Evolutionary conservation across 2,888 invertebrate genomes (phyloP), one percentile per base, ranked within the genome.

Genomic region (Melinaea marsaeus): DNA sequence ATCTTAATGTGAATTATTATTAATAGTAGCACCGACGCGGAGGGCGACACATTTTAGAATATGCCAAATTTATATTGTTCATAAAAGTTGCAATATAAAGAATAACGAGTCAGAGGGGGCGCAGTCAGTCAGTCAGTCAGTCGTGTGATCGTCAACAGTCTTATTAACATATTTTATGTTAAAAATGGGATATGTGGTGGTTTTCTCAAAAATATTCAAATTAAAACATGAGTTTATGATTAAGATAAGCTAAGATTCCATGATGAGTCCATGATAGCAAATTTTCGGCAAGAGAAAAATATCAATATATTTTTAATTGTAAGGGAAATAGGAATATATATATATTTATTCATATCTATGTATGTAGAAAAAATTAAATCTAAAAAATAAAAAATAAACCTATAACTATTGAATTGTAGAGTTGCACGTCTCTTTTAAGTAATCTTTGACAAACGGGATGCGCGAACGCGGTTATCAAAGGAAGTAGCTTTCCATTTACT

Each of bases 401-500:
- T 9, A 32, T 32, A 33, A 45, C 33, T 32, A 57, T 56, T 46
- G 34, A 60, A 42, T 42, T 61, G 4, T 54, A 5, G 22, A 22
- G 22, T 9, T 4, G 1, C 51, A 35, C 61, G 64, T 71, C 68
- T 62, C 46, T 57, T 22, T 33, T 69, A 56, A 61, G 62, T 79
- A 73, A 56, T 85, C 85, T 81, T 75, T 84, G 83, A 56, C 63
- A 65, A 72, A 85, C 84, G 82, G 87, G 85, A 88, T 83, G 83
- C 75, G 72, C 71, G 64, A 42, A 55, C 70, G 66, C 72, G 66
- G 69, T 79, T 86, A 89, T 88, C 86, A 80, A 72, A 81, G 84
- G 84, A 84, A 82, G 76, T 79, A 75, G 76, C 78, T 81, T 84
- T 79, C 77, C 79, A 78, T 74, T 65, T 83, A 85, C 79, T 75